phyloP scores from a whole-genome alignment of 2,888 invertebrate species.

The Gortyna flavago region DNA sequence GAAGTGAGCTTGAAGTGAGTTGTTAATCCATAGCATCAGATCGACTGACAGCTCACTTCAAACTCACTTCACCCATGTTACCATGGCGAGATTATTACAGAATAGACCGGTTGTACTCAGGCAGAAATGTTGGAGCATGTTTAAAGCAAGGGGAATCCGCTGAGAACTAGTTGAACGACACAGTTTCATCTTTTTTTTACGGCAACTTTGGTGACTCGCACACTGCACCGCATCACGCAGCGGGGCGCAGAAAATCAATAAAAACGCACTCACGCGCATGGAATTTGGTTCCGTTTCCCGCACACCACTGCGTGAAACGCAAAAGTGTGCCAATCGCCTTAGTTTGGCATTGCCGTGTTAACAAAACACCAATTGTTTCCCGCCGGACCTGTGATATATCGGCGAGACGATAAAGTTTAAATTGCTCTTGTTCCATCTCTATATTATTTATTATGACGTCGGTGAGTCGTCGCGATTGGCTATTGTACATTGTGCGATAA shows the following conservation, averaged over 20 bases:
- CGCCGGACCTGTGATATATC: slow-evolving; percentile 60
- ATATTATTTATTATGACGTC: slow-evolving; percentile 53
- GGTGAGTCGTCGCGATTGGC: slow-evolving; percentile 39
- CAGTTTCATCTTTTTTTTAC: slow-evolving; percentile 44
- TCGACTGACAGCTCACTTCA: neutral
- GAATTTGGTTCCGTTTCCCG: too few relatives aligned
- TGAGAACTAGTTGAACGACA: slow-evolving; percentile 21
- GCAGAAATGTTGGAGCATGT: slow-evolving; percentile 36
- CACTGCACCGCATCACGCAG: too few relatives aligned
- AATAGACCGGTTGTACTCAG: slow-evolving; percentile 4
- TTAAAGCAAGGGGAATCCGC: slow-evolving; percentile 28
- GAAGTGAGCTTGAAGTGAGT: neutral
- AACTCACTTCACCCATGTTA: neutral
- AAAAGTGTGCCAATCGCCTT: too few relatives aligned
- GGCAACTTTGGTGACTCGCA: slow-evolving; percentile 40
- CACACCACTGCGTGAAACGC: too few relatives aligned
- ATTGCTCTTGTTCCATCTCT: slow-evolving; percentile 68
- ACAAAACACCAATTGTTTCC: slow-evolving; percentile 58
- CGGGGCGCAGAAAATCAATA: too few relatives aligned
- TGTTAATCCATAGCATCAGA: neutral
- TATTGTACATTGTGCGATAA: slow-evolving; percentile 22
- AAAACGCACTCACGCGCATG: too few relatives aligned
- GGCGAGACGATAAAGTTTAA: slow-evolving; percentile 68
- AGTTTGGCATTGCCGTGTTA: slow-evolving; percentile 49
- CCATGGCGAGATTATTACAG: neutral